Evolutionary conservation across 1,140 invertebrate species (phyloP), one percentile per base, ranked within the genome.

Genomic region (Drosophila ohnishii): DNA sequence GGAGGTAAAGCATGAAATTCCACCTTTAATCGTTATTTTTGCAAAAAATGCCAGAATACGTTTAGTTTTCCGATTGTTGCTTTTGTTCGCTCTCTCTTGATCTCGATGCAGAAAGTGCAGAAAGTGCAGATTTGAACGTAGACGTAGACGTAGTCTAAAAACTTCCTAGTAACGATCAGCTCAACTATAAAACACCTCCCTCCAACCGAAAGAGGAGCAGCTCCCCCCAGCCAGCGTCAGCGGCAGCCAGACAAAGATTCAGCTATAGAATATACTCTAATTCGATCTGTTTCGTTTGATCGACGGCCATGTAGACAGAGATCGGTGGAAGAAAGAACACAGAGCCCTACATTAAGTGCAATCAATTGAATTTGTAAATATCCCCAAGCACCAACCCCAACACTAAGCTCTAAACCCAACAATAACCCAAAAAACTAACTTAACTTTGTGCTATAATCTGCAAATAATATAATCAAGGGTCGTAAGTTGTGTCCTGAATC

Each of bases 1-100:
- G 93, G 93, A 94, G 93, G 93, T 94, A 94, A 94, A 93, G 93
- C 93, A 94, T 94, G 92, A 93, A 92, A 79, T 76, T 89, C 64
- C 65, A 80, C 65, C 66, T 60, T 55, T 69, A 57, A 92, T 75
- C 89, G 50, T 81, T 78, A 35, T 53, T 63, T 63, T 63, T 63
- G 59, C 51, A 60, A 80, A 55, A 47, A 47, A 50, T 70, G 73
- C 80, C 82, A 86, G 83, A 86, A 86, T 86, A 86, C 83, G 83
- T 88, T 86, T 87, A 88, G 84, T 81, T 89, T 90, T 72, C 88
- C 81, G 80, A 90, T 90, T 83, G 86, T 88, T 78, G 84, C 81
- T 88, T 88, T 88, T 90, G 80, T 88, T 88, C 69, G 85, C 85
- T 87, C 80, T 88, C 84, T 84, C 77, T 37, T 55, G 79, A 88